A percentile compares a stretch with the other conserved stretches of the same genome.
These are phyloP conservation scores for Epicampocera succincta DNA, from an alignment of 2,888 invertebrate species.

Conservation along the genomic window DNA sequence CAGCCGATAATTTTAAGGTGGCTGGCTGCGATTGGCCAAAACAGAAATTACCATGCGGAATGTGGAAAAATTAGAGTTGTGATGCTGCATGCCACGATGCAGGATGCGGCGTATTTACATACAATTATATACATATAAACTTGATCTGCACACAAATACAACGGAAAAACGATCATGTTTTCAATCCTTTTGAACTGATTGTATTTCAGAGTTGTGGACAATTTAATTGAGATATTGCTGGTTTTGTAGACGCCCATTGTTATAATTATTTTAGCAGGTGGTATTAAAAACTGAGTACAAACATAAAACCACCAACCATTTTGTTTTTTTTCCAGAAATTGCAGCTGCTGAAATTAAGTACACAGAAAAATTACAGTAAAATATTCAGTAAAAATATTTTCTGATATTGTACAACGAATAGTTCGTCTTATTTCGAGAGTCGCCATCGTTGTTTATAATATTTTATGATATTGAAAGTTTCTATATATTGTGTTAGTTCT, in stretches of 20 bases:
- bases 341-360: conserved; percentile 1
- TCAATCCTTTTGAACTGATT: not conserved
- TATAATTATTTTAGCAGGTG: conserved; percentile 54
- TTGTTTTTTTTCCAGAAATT: conserved; percentile 19
- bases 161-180: not conserved
- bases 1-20: conserved; percentile 39
- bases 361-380: not conserved
- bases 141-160: conserved; percentile 8
- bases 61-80: conserved; percentile 40
- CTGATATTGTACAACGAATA: no score
- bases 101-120: not conserved
- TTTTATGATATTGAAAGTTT: no score
- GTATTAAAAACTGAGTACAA: not conserved
- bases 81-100: conserved; percentile 11
- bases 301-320: conserved; percentile 30
- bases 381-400: no score
- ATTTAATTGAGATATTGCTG: conserved; percentile 24
- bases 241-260: conserved; percentile 41
- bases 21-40: conserved; percentile 47
- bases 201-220: not conserved
- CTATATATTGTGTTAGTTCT: no score
- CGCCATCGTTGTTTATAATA: no score
- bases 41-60: conserved; percentile 48
- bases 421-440: no score
- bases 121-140: conserved; percentile 6